Evolutionary conservation across 2,888 invertebrate species (phyloP).

Genomic region (Galerucella nymphaeae): DNA sequence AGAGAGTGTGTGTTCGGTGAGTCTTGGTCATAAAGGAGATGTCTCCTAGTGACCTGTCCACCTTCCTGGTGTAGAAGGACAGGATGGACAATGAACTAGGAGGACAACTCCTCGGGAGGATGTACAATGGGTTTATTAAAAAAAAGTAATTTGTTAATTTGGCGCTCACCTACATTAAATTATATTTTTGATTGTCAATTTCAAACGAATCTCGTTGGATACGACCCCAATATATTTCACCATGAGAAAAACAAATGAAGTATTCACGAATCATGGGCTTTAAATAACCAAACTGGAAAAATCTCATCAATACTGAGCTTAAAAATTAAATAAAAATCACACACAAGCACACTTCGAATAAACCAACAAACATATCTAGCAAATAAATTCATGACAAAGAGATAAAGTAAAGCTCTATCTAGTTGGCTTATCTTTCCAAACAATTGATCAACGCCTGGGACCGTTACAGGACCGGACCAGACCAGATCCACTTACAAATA

Average conservation of each 20-base stretch:
- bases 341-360: slow-evolving; percentile 47
- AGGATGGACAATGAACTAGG: too few relatives aligned
- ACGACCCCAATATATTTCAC: slow-evolving; percentile 11
- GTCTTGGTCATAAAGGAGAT: too few relatives aligned
- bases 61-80: too few relatives aligned
- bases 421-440: slow-evolving; percentile 64
- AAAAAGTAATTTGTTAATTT: too few relatives aligned
- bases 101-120: too few relatives aligned
- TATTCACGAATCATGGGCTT: slow-evolving; percentile 28
- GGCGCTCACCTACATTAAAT: too few relatives aligned
- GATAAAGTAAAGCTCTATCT: slow-evolving; percentile 51
- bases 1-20: too few relatives aligned
- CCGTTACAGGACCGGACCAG: slow-evolving; percentile 6
- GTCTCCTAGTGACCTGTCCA: too few relatives aligned
- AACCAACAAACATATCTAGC: slow-evolving; percentile 58
- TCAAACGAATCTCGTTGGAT: not conserved
- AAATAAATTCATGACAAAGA: slow-evolving; percentile 49
- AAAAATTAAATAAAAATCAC: slow-evolving; percentile 58
- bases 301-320: slow-evolving; percentile 44
- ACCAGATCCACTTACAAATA: not conserved
- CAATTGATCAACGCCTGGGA: slow-evolving; percentile 57
- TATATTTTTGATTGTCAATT: not conserved
- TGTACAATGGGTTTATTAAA: too few relatives aligned
- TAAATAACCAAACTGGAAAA: slow-evolving; percentile 20
- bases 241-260: slow-evolving; percentile 52